Conservation (phyloP, 2,797 vertebrate species). For the Sebastes reedi region DNA sequence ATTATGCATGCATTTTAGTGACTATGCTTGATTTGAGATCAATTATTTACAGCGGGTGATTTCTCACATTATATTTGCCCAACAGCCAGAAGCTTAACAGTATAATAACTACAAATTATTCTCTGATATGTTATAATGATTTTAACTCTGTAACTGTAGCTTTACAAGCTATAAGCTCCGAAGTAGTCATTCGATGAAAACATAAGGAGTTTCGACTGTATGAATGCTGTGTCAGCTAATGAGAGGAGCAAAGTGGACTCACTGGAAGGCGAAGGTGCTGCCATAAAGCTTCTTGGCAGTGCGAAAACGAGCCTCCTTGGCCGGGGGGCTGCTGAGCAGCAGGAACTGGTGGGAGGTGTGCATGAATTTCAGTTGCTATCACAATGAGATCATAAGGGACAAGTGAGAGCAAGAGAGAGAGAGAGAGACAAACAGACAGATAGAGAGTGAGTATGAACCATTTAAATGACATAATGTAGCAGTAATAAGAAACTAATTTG, state of each 20-base stretch:
- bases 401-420: slow-evolving; percentile 26
- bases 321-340: slow-evolving; percentile 98
- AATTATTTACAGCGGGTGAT: slow-evolving; percentile 36
- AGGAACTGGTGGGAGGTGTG: slow-evolving; percentile 99
- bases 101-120: neutral
- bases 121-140: neutral
- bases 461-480: slow-evolving; percentile 13
- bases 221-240: neutral
- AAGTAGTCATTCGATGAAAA: neutral
- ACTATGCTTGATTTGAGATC: slow-evolving; percentile 32
- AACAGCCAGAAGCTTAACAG: slow-evolving; percentile 8
- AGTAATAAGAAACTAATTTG: slow-evolving; percentile 6
- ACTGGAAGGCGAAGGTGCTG: slow-evolving; percentile 99
- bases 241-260: slow-evolving; percentile 71
- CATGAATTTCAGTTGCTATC: slow-evolving; percentile 99
- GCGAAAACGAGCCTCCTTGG: slow-evolving; percentile 98
- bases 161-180: neutral
- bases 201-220: neutral
- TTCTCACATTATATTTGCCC: slow-evolving; percentile 12
- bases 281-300: slow-evolving; percentile 99
- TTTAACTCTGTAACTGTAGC: neutral
- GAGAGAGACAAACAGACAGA: slow-evolving; percentile 28
- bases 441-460: slow-evolving; percentile 21
- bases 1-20: slow-evolving; percentile 40
- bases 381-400: slow-evolving; percentile 30